phyloP scores from a whole-genome alignment of 2,888 invertebrate genomes.

The Argynnis bischoffii region DNA sequence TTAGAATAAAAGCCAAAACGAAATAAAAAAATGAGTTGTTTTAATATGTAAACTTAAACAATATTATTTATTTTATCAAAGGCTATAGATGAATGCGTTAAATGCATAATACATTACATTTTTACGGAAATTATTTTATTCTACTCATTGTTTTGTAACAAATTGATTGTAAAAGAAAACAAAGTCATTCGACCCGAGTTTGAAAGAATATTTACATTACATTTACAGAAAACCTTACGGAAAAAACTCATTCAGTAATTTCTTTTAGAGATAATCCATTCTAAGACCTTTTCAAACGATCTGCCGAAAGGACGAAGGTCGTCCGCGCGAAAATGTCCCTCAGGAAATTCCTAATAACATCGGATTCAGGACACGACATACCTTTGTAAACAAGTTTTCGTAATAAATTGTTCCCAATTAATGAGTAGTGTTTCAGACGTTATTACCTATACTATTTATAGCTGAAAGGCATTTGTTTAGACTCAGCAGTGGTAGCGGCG shows the following conservation, averaged over 20 bases:
- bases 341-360: slow-evolving; percentile 8
- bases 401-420: slow-evolving; percentile 9
- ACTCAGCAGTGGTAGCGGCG: background rate
- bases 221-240: slow-evolving; percentile 2
- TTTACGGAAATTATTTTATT: no score
- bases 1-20: no score
- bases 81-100: no score
- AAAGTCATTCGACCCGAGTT: background rate
- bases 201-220: background rate
- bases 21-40: no score
- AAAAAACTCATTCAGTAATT: background rate
- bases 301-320: background rate
- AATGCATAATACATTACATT: no score
- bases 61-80: no score
- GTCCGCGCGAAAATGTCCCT: slow-evolving; percentile 2
- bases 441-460: slow-evolving; percentile 10
- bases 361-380: slow-evolving; percentile 10
- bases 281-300: slow-evolving; percentile 11
- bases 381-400: slow-evolving; percentile 16
- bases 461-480: background rate
- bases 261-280: slow-evolving; percentile 10
- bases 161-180: background rate
- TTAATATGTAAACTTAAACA: no score
- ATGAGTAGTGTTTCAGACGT: slow-evolving; percentile 7
- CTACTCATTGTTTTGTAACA: no score